A percentile compares a stretch with the other conserved stretches of the same genome.
phyloP scores from a whole-genome alignment of 2,797 vertebrate genomes.

The Streptopelia turtur region DNA sequence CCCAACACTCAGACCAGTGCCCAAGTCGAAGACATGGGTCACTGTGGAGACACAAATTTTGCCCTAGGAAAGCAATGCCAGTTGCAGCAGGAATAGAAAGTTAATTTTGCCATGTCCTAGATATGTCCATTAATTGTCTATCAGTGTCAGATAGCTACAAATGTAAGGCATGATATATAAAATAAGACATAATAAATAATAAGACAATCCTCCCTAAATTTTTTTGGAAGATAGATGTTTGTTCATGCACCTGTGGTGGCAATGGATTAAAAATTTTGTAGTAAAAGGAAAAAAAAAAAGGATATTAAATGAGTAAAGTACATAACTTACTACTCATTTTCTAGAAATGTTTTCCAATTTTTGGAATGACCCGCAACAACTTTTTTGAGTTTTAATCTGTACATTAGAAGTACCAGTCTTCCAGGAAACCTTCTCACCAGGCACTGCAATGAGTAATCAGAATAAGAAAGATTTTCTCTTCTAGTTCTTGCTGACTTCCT shows the following conservation, averaged over 20 bases:
- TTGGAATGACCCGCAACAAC: background rate
- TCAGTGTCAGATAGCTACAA: background rate
- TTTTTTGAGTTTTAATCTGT: background rate
- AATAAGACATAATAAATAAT: background rate
- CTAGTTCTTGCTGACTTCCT: background rate
- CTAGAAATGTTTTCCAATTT: background rate
- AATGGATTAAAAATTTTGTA: background rate
- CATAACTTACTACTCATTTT: background rate
- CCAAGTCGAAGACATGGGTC: background rate
- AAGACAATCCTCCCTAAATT: background rate
- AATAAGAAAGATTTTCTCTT: background rate
- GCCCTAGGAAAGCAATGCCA: background rate
- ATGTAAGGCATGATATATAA: background rate
- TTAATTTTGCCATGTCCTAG: background rate
- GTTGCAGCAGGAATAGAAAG: background rate
- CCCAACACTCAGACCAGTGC: background rate
- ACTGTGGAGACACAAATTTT: background rate
- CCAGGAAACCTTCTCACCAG: background rate
- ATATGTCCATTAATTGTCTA: background rate
- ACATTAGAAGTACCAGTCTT: background rate
- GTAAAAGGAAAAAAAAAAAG: background rate
- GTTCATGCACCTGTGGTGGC: accelerated
- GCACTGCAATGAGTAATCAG: background rate
- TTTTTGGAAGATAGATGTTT: accelerated
- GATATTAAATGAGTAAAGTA: background rate